Conservation (phyloP, 37 sponge, comb jelly and placozoan genomes). For the Halisarca cf. caerulea region DNA sequence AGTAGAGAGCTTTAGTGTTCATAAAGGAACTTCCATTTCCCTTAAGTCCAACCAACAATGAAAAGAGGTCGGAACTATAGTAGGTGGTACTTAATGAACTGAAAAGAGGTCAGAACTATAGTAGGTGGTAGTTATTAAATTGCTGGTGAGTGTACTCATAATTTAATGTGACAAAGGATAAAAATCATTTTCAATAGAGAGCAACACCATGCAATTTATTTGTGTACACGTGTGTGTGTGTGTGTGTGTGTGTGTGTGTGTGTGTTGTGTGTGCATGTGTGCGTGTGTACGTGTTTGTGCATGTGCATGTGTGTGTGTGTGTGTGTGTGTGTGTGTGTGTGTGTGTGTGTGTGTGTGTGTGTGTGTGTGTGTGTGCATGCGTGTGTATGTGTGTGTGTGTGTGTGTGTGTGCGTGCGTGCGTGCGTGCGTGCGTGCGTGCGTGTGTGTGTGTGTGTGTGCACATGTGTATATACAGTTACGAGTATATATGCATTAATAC, state of each 20-base stretch:
- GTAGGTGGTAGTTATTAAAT: no score
- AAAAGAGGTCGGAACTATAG: no score
- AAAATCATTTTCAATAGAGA: no score
- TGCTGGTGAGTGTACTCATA: no score
- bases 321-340: slow-evolving; percentile 25
- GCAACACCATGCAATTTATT: background rate
- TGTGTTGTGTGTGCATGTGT: slow-evolving; percentile 14
- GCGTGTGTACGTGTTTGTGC: background rate
- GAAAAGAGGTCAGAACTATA: no score
- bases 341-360: slow-evolving; percentile 8
- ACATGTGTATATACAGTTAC: background rate
- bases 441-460: slow-evolving; percentile 13
- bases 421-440: background rate
- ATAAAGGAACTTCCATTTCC: no score
- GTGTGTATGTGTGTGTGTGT: slow-evolving; percentile 22
- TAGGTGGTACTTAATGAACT: no score
- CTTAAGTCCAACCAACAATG: no score
- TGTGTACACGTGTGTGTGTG: background rate
- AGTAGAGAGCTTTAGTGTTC: no score
- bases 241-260: slow-evolving; percentile 21
- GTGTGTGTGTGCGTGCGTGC: slow-evolving; percentile 5
- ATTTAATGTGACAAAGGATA: no score
- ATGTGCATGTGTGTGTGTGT: background rate
- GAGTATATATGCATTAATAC: background rate
- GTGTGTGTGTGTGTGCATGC: background rate